Base-by-base conservation (phyloP, 37 sponge, comb jelly and placozoan species). In the Theonella swinhoei region DNA sequence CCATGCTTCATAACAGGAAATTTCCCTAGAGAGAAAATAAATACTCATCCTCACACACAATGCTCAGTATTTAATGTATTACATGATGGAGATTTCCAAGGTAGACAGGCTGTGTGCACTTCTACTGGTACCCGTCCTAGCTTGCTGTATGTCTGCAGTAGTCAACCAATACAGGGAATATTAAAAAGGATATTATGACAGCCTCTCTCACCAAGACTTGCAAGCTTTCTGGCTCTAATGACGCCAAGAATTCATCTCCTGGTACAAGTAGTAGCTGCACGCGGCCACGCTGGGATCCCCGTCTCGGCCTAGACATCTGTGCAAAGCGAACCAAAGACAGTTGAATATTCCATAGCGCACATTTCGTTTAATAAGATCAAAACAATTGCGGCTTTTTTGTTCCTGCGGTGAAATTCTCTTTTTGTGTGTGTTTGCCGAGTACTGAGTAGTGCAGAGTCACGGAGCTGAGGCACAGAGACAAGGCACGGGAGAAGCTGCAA, bases 141-240 rank as follows among this genome's bases (percentile, higher is more conserved):
- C 35, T 87, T 79, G 43, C 71, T n/a, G 42, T 87, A 87, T 3
- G 80, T 80, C 87, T 87, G 59, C 28, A 62, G 23, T 65, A 32
- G 30, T 23, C 5, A 75, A 39, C 8, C 22, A 8, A 39, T 72
- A 72, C 14, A 28, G 26, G 26, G 20, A 31, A 7, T 65, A 5
- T 14, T 65, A 32, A 7, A 11, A 5, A 17, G 4, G 20, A 28
- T 65, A 22, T 20, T 59, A 59, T 5, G 47, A 37, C 1, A 1
- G 42, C n/a, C 28, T n/a, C 9, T 59, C 89, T 78, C 31, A 90
- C 91, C 83, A 91, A 43, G 0, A 85, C 66, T 70, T 85, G 87
- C 78, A 91, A 47, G 74, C 91, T 86, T 68, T 91, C 74, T 23
- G 91, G 87, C 34, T 91, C 91, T 39, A 86, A 24, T 20, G 87